Evolutionary conservation across 2,797 vertebrate species (phyloP), one percentile per base, ranked within the genome.

Genomic region (Oophaga sylvatica): DNA sequence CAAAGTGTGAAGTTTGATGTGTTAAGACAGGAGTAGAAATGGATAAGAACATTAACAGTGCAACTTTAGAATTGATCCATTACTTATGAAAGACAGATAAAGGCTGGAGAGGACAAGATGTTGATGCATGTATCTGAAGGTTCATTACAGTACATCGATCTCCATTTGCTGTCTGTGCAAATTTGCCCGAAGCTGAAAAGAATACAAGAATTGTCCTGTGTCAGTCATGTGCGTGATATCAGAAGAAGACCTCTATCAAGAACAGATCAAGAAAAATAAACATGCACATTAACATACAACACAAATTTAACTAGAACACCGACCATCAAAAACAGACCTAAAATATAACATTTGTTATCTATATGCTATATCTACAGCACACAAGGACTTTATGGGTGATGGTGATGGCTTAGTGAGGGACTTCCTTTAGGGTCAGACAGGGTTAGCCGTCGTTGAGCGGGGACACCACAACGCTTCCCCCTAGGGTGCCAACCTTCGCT

Each of bases 121-220:
- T 87, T 89, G 88, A 89, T 84, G 88, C 88, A 89, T 87, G 84
- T 87, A 86, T 59, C 80, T 87, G 73, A 86, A 80, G 75, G 73
- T 83, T 89, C 88, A 89, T 86, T 89, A 89, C 63, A 83, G 63
- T 83, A 65, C 88, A 89, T 89, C 83, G 88, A 89, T 89, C 80
- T 86, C 75, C 45, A 83, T 87, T 87, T 86, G 63, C 80, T 87
- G 84, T 83, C 80, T 73, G 88, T 73, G 79, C 73, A 60, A 86
- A 59, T 79, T 86, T 86, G 88, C 88, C 88, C 57, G 17, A 86
- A 89, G 84, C 88, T 62, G 35, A 80, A 84, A 56, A 57, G 7
- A 67, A 80, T 79, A 79, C 62, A 57, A 83, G 63, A 81, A 86
- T 83, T 45, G 84, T 87, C 62, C 84, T 83, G 57, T 73, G 80